Base-by-base conservation (phyloP, 2,888 invertebrate species). In the Platycheirus rosarum region DNA sequence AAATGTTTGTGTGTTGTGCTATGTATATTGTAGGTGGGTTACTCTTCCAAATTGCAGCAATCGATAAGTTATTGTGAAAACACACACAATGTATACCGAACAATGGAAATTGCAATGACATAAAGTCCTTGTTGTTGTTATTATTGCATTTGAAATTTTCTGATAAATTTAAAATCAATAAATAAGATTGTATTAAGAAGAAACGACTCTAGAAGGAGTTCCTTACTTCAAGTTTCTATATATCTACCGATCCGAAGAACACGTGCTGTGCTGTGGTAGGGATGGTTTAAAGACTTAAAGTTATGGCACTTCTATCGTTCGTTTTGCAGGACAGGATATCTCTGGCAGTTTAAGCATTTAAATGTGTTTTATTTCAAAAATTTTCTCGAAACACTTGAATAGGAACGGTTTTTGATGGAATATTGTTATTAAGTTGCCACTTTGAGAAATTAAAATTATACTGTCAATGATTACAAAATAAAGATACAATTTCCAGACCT, bases 51-150 rank as follows among this genome's bases (percentile, higher is more conserved):
- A 35, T 68, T 23, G 32, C 32, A 44, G 18, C 35, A 32, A 62
- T 70, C 51, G 60, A 70, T 62, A 42, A 70, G 26, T 70, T 29
- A 70, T 70, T 70, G 42, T 62, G 40, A 40, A 48, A 46, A 57
- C 18, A 48, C 13, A 18, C 1, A 18, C n/a, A 18, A 11, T 32
- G 5, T 14, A 11, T 9, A 13, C 2, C 13, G 7, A 46, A 48
- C 51, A 51, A 49, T 49, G 32, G 16, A 51, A 51, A 16, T 29
- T 32, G 16, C 51, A 51, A 51, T 51, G 16, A 51, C 51, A 32
- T 51, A 32, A 51, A 32, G 29, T 32, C 51, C 9, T 55, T 55
- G 37, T 55, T 55, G 18, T 35, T 55, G 8, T 55, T 55, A 16
- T 55, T 20, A 53, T 32, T 53, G 53, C 53, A 35, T 49, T 49